These are phyloP conservation scores for Frieseomelitta varia DNA, from an alignment of 1,140 invertebrate species.

Conservation along the genomic window DNA sequence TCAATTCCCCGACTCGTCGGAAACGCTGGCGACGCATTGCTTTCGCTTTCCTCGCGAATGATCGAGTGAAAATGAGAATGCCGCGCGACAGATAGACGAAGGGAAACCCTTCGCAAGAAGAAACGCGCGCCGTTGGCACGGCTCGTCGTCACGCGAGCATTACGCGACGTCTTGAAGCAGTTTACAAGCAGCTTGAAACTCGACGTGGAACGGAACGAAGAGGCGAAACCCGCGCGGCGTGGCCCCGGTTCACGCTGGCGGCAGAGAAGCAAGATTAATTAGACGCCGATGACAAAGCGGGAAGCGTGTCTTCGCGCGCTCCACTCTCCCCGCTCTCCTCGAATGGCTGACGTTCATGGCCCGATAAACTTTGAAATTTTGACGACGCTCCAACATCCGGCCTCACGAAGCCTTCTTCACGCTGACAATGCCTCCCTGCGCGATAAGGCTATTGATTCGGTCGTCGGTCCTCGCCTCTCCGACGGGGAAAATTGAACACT, in stretches of 20 bases:
- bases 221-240: slow-evolving; percentile 14
- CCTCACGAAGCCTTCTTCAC: slow-evolving; percentile 13
- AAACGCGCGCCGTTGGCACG: background rate
- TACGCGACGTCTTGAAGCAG: slow-evolving; percentile 65
- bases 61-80: background rate
- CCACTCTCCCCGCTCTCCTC: background rate
- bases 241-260: background rate
- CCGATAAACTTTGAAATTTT: slow-evolving; percentile 55
- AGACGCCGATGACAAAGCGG: slow-evolving; percentile 55
- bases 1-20: too few species aligned
- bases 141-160: slow-evolving; percentile 49
- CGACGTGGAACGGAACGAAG: slow-evolving; percentile 30
- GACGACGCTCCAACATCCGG: slow-evolving; percentile 40
- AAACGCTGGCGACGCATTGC: background rate
- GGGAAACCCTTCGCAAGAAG: background rate
- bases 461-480: background rate
- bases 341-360: slow-evolving; percentile 34
- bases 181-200: slow-evolving; percentile 68
- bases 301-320: slow-evolving; percentile 33
- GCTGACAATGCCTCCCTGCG: slow-evolving; percentile 24
- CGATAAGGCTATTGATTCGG: slow-evolving; percentile 43
- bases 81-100: background rate
- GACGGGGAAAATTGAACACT: background rate
- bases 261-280: slow-evolving; percentile 48
- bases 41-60: background rate